These are phyloP conservation scores for Phorcus lineatus DNA, from an alignment of 2,888 invertebrate genomes.

Conservation along the genomic window DNA sequence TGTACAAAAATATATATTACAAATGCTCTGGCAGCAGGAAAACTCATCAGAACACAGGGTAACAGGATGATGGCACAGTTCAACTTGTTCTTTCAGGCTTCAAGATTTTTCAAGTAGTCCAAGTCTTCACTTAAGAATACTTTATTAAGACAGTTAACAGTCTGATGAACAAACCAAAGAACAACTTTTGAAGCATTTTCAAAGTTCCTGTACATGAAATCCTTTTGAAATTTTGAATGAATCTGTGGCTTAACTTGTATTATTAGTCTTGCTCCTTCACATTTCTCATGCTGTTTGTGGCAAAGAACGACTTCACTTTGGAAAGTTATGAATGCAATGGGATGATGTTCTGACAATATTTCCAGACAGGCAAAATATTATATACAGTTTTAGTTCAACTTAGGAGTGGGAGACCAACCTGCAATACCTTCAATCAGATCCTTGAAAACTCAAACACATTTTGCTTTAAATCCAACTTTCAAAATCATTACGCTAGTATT, in stretches of 20 bases:
- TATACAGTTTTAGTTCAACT: background rate
- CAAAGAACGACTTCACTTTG: background rate
- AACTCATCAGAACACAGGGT: slow-evolving; percentile 7
- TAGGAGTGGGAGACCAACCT: background rate
- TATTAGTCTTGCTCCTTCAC: too few species aligned
- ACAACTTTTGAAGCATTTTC: too few species aligned
- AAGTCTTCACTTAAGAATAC: too few species aligned
- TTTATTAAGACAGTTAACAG: too few species aligned
- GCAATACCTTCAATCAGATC: background rate
- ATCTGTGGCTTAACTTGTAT: too few species aligned
- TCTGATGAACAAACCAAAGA: too few species aligned
- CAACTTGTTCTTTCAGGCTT: slow-evolving; percentile 15
- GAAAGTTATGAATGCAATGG: background rate
- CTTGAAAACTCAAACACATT: background rate
- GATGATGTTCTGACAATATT: slow-evolving; percentile 2
- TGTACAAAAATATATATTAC: slow-evolving; percentile 28
- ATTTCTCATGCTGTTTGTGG: background rate
- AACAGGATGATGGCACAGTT: background rate
- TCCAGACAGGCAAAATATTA: background rate
- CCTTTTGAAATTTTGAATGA: too few species aligned
- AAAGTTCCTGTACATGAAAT: too few species aligned
- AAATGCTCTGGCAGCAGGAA: slow-evolving; percentile 13
- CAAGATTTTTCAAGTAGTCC: background rate
- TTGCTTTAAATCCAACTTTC: too few species aligned
- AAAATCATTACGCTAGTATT: too few species aligned